These are phyloP conservation scores for Isurus oxyrinchus DNA, from an alignment of 2,113 vertebrate species.

Conservation along the genomic window DNA sequence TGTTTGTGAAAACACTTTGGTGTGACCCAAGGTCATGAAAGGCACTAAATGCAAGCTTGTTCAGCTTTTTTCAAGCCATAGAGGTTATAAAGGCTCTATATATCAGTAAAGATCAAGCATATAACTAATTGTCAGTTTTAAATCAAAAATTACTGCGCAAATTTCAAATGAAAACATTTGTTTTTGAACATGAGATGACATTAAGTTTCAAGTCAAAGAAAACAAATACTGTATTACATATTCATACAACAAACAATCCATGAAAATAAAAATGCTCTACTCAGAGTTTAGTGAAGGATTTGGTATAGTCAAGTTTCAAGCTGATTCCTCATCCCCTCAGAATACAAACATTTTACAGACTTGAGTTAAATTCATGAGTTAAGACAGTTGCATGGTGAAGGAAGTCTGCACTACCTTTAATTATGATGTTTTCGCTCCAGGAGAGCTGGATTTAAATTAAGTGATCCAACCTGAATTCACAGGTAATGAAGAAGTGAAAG, in stretches of 20 bases:
- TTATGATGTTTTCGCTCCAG: background rate
- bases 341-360: background rate
- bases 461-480: background rate
- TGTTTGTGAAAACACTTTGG: background rate
- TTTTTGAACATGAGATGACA: background rate
- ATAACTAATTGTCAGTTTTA: background rate
- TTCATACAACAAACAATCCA: background rate
- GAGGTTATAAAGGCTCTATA: background rate
- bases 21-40: background rate
- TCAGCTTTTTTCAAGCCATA: background rate
- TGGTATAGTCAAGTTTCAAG: background rate
- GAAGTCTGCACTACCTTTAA: background rate
- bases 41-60: background rate
- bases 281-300: background rate
- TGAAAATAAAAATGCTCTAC: background rate
- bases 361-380: background rate
- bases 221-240: background rate
- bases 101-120: background rate
- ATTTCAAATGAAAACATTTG: background rate
- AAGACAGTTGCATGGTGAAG: background rate
- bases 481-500: background rate
- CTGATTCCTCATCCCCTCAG: background rate
- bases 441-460: background rate
- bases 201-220: background rate
- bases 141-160: background rate